Evolutionary conservation across 1,140 invertebrate species (phyloP).

Genomic region (Pentalonia nigronervosa): DNA sequence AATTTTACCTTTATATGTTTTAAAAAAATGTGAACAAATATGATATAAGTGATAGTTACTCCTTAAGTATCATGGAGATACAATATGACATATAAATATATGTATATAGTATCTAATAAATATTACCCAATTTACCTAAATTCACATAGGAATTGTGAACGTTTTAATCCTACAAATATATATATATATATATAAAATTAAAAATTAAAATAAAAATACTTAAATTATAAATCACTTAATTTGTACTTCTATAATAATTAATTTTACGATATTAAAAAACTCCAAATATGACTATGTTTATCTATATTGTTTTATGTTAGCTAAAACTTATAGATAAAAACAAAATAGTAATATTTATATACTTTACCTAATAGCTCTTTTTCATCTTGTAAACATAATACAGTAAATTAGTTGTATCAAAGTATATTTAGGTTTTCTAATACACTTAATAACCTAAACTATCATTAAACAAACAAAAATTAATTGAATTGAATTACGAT

Average conservation of each 20-base stretch:
- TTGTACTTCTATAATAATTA: too few relatives aligned
- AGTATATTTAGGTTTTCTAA: neutral
- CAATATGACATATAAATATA: neutral
- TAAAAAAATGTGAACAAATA: neutral
- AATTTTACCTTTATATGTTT: neutral
- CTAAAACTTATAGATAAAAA: neutral
- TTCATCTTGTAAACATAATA: neutral
- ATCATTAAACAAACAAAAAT: neutral
- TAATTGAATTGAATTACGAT: neutral
- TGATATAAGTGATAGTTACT: neutral
- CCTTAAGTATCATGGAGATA: neutral
- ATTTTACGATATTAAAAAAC: neutral
- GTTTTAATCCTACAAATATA: neutral
- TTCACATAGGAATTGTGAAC: neutral
- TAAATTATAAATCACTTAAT: too few relatives aligned
- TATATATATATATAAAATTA: neutral
- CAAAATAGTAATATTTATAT: neutral
- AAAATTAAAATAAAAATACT: neutral
- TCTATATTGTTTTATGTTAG: neutral
- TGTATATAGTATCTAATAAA: neutral
- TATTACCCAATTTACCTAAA: neutral
- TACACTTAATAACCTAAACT: neutral
- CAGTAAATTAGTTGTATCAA: neutral
- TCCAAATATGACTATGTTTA: neutral
- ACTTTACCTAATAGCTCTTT: neutral